Conservation (phyloP, 2,888 invertebrate genomes). For the Mesorhabditis spiculigera region DNA sequence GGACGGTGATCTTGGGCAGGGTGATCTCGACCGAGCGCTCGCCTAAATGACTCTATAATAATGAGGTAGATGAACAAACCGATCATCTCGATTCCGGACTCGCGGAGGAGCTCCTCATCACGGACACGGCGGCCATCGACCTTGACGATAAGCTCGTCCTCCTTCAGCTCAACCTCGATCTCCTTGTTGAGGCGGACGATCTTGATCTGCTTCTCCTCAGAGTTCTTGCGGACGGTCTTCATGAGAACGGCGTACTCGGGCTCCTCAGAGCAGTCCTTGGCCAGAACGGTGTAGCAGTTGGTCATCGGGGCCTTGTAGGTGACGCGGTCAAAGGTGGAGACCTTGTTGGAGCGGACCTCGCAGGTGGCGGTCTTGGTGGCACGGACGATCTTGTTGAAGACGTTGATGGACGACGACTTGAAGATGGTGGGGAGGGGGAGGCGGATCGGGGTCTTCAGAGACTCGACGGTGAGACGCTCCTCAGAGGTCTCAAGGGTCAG, state of each 20-base stretch:
- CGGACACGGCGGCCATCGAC: constrained; percentile 28
- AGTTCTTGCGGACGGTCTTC: constrained; percentile 44
- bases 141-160: constrained; percentile 20
- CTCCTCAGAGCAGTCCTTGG: constrained; percentile 60
- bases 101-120: constrained; percentile 21
- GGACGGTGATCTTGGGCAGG: constrained; percentile 37
- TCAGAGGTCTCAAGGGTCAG: constrained; percentile 24
- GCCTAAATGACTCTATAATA: constrained; percentile 10
- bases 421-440: constrained; percentile 26
- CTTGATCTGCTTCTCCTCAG: constrained; percentile 32
- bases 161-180: constrained; percentile 17
- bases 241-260: constrained; percentile 59
- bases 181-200: constrained; percentile 18
- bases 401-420: background rate
- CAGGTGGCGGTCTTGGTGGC: constrained; percentile 17
- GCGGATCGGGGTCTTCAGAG: constrained; percentile 24
- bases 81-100: constrained; percentile 13
- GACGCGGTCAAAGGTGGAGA: constrained; percentile 56
- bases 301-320: constrained; percentile 46
- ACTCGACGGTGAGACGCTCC: constrained; percentile 21
- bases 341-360: constrained; percentile 26
- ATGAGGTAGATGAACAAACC: constrained; percentile 9
- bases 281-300: constrained; percentile 59
- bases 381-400: constrained; percentile 11
- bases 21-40: constrained; percentile 28